Evolutionary conservation across 2,797 vertebrate genomes (phyloP), one percentile per base, ranked within the genome.

Genomic region (Cottoperca gobio): DNA sequence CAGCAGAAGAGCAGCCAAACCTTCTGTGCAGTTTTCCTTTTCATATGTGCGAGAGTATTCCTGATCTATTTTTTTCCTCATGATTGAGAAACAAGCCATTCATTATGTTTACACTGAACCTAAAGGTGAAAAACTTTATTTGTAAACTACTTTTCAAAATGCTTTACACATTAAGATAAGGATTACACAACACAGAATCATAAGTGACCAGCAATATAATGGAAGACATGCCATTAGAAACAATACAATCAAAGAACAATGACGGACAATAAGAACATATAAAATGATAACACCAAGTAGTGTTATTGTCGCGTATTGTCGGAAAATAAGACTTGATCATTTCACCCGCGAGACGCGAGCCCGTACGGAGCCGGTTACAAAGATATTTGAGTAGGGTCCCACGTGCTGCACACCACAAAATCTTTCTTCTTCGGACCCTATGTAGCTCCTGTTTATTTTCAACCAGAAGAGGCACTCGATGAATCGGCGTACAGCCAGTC

Each of bases 401-500:
- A 12, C 23, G 9, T 21, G 54, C 26, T 23, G 46, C 58, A 65
- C 43, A n/a, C 40, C 17, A 45, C 14, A 8, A 48, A 45, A 52
- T 21, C n/a, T 43, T 28, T 39, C 6, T 21, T 26, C 12, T 31
- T 3, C 26, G 49, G 33, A 28, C 3, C 4, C 17, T 23, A 1
- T 16, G 43, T 6, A 16, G 6, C 61, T 17, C 2, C 1, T 50
- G 33, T 9, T 67, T 64, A 37, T 78, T 81, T 75, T 45, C 26
- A 70, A 40, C 40, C 46, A 31, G 24, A 62, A 40, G 0, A 73
- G 35, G 10, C 10, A n/a, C 11, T 46, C 76, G 61, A 73, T 63
- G 33, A 42, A 76, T 75, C 76, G 40, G 66, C 13, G 26, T 21
- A 63, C 43, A 8, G 70, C 50, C 45, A 2, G 10, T 57, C 60